These are phyloP conservation scores for Buceros bicornis DNA, from an alignment of 2,797 vertebrate genomes.

Conservation along the genomic window DNA sequence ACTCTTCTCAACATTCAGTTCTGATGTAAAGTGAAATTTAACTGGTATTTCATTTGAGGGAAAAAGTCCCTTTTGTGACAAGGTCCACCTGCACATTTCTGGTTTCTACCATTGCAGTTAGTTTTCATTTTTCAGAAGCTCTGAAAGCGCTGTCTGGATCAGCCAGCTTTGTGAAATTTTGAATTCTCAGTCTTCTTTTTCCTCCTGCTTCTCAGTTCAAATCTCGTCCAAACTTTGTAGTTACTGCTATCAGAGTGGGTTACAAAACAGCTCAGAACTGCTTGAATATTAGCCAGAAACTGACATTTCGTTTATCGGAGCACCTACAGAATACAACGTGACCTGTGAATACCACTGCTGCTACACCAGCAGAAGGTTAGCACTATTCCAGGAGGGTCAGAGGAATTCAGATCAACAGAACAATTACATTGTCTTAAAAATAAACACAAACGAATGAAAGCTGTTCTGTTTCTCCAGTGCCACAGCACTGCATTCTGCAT, in stretches of 20 bases:
- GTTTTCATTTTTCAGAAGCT: neutral
- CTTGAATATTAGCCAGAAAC: neutral
- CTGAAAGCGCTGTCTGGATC: neutral
- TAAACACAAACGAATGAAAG: neutral
- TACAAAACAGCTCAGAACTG: neutral
- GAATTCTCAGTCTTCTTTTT: neutral
- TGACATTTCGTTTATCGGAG: neutral
- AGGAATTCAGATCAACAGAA: conserved; percentile 13
- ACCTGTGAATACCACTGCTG: neutral
- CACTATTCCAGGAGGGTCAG: neutral
- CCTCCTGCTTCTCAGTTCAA: neutral
- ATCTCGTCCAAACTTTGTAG: neutral
- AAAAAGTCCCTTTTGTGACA: rapidly evolving
- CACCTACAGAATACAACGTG: neutral
- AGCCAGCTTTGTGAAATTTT: neutral
- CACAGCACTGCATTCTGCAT: neutral
- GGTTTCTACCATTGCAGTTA: neutral
- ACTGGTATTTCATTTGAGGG: neutral
- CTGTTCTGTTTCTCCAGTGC: neutral
- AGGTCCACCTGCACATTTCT: neutral
- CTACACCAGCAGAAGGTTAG: conserved; percentile 2
- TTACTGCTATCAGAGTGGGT: neutral
- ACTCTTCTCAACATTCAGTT: neutral
- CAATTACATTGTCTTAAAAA: neutral
- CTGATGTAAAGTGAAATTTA: neutral